Percentiles rank a stretch among this genome's conserved stretches.
phyloP scores from a whole-genome alignment of 2,888 invertebrate genomes.

The Eupeodes latifasciatus region DNA sequence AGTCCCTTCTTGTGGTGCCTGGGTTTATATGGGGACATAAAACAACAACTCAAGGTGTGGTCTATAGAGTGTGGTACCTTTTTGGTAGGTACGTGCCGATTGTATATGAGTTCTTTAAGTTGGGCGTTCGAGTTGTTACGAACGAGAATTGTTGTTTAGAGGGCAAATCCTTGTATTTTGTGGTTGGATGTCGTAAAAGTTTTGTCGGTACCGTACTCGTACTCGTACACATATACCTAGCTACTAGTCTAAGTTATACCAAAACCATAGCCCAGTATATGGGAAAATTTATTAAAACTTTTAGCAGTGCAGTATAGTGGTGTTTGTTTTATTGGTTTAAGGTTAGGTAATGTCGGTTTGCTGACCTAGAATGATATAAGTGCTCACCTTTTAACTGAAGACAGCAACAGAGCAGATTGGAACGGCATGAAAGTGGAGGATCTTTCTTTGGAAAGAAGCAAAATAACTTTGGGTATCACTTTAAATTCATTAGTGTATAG shows the following conservation, averaged over 20 bases:
- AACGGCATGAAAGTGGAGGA: not conserved
- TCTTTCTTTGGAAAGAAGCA: not conserved
- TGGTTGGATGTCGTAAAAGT: slow-evolving; percentile 61
- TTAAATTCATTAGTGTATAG: slow-evolving; percentile 42
- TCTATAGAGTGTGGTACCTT: slow-evolving; percentile 43
- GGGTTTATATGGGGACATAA: slow-evolving; percentile 69
- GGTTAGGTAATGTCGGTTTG: slow-evolving; percentile 66
- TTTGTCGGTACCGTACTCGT: not conserved
- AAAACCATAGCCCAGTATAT: not conserved
- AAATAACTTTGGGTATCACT: slow-evolving; percentile 25
- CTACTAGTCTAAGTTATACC: not conserved
- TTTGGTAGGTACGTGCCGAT: slow-evolving; percentile 47
- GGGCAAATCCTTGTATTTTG: slow-evolving; percentile 44
- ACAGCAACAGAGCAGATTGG: not conserved
- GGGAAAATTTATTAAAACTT: slow-evolving; percentile 73
- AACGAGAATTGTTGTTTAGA: slow-evolving; percentile 5
- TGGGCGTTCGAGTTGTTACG: slow-evolving; percentile 31
- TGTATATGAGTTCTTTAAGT: slow-evolving; percentile 62
- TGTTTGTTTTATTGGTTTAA: slow-evolving; percentile 64
- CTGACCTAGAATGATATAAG: slow-evolving; percentile 61
- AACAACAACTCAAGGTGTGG: slow-evolving; percentile 72
- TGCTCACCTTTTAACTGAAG: slow-evolving; percentile 35
- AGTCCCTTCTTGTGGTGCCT: slow-evolving; percentile 4
- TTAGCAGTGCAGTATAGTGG: slow-evolving; percentile 55
- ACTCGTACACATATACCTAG: not conserved